Evolutionary conservation across 1,140 invertebrate genomes (phyloP).

Genomic region (Lordiphosa stackelbergi): DNA sequence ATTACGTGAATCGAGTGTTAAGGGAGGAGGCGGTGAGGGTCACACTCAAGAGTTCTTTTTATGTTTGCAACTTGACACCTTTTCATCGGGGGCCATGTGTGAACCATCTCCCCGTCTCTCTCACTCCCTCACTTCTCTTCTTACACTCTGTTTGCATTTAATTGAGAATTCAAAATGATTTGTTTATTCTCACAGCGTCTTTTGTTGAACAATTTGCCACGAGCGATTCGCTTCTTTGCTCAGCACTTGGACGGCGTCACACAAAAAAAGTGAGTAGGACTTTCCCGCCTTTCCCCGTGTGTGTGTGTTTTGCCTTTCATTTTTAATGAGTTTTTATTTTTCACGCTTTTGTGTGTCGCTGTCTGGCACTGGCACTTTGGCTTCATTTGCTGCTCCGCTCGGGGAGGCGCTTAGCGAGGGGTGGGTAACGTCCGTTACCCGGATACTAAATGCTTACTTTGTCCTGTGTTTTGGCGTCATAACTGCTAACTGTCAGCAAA

Average conservation of each 20-base stretch:
- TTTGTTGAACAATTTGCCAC: constrained; percentile 62
- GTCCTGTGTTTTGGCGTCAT: constrained; percentile 55
- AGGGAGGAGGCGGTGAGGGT: constrained; percentile 32
- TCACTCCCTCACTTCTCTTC: constrained; percentile 13
- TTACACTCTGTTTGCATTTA: constrained; percentile 55
- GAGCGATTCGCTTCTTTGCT: constrained; percentile 60
- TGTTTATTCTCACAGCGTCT: constrained; percentile 62
- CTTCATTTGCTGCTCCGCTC: constrained; percentile 14
- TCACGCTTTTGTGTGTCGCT: constrained; percentile 48
- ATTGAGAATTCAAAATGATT: constrained; percentile 75
- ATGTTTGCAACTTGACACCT: constrained; percentile 68
- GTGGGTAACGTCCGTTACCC: constrained; percentile 24
- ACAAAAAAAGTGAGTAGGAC: constrained; percentile 16
- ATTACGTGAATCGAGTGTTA: constrained; percentile 42
- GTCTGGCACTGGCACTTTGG: constrained; percentile 41
- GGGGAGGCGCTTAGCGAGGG: constrained; percentile 4
- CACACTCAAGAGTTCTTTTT: constrained; percentile 47
- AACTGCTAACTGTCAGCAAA: constrained; percentile 63
- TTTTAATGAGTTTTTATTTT: constrained; percentile 74
- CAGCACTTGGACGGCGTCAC: constrained; percentile 51
- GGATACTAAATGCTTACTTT: constrained; percentile 52
- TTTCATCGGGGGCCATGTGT: constrained; percentile 28
- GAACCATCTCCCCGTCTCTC: neutral
- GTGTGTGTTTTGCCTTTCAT: constrained; percentile 53
- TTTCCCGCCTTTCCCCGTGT: constrained; percentile 7